Evolutionary conservation across 2,113 vertebrate species (phyloP), one percentile per base, ranked within the genome.

Genomic region (Sceloporus tristichus): DNA sequence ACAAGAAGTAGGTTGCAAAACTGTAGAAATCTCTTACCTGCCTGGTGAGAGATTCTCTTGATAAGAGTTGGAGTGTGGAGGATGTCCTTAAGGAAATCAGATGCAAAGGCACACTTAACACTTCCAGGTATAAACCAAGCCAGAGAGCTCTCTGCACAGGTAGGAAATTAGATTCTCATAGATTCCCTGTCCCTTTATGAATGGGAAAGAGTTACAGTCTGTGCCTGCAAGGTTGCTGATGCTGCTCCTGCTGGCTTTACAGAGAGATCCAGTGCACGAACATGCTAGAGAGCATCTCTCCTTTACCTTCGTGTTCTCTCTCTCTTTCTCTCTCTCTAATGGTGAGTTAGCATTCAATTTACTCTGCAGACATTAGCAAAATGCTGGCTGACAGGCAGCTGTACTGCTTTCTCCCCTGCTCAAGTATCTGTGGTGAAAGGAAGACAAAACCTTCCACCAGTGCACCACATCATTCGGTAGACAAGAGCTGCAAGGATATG

Each of bases 11-110:
- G 78, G 85, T 86, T 90, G 88, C 87, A 88, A 91, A 88, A 95
- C 0, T 84, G 27, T 85, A 95, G 91, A 94, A 95, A 96, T 95
- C 95, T 96, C 97, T 97, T 97, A 97, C 97, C 97, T 97, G 95
- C 75, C 86, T 95, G 93, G 88, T 95, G 91, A 92, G 94, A 94
- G 88, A 91, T 91, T 92, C 90, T 92, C 92, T 94, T 94, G 96
- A 92, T 78, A 95, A 90, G 91, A 93, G 75, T 92, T 94, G 92
- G 91, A 92, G 93, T 94, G 84, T 87, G 86, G 81, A 86, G 88
- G 93, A 94, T 83, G 94, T 89, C 95, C 94, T 91, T 95, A 86
- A 62, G 86, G 85, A 93, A 94, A 93, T 94, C 87, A 95, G 93
- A 93, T 91, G 93, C 87, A 93, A 91, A 94, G 92, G 92, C 95